Evolutionary conservation across 2,113 vertebrate species (phyloP).

Genomic region (Nothoprocta pentlandii): DNA sequence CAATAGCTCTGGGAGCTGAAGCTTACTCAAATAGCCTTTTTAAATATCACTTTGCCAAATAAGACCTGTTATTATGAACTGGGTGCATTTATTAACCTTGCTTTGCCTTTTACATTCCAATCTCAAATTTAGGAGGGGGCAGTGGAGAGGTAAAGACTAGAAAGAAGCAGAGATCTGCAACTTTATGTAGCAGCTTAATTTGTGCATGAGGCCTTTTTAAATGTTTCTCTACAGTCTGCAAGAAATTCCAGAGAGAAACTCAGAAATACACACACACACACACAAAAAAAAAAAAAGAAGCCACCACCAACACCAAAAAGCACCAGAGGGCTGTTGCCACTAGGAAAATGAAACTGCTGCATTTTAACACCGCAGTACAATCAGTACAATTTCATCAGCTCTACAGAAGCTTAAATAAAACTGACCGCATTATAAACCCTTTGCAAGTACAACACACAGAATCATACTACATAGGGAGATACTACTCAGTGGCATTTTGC

Average conservation of each 20-base stretch:
- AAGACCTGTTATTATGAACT: not conserved
- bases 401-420: constrained; percentile 49
- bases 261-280: too few relatives aligned
- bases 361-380: constrained; percentile 60
- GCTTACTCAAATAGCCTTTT: not conserved
- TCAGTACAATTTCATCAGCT: constrained; percentile 48
- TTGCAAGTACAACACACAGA: constrained; percentile 28
- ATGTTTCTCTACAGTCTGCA: not conserved
- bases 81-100: constrained; percentile 21
- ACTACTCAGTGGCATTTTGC: constrained; percentile 59
- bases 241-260: not conserved
- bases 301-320: not conserved
- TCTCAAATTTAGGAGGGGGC: not conserved
- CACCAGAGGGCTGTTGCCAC: constrained; percentile 44
- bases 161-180: not conserved
- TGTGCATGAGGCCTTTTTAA: not conserved
- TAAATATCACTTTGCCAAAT: constrained; percentile 5
- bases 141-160: not conserved
- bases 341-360: constrained; percentile 54
- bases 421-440: constrained; percentile 51
- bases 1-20: constrained; percentile 18
- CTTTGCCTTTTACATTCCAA: constrained; percentile 11
- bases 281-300: too few relatives aligned
- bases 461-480: constrained; percentile 11
- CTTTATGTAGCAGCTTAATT: not conserved